These are phyloP conservation scores for Drosophila sucinea DNA, from an alignment of 1,140 invertebrate genomes.

Conservation along the genomic window DNA sequence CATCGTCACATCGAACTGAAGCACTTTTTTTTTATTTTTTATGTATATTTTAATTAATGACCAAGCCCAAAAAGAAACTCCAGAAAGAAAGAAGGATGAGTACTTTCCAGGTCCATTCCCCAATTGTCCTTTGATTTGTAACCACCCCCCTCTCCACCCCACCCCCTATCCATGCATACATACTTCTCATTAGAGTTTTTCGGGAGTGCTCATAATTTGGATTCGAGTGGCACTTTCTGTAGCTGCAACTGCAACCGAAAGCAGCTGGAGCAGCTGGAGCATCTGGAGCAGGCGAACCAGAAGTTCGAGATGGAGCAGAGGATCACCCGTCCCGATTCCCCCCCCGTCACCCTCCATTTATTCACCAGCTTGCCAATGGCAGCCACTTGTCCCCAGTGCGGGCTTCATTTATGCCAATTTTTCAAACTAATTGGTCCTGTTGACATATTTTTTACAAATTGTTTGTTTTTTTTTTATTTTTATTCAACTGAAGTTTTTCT, in stretches of 20 bases:
- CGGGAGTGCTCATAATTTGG: slow-evolving; percentile 65
- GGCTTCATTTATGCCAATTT: slow-evolving; percentile 81
- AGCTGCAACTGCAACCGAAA: slow-evolving; percentile 45
- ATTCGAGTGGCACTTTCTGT: slow-evolving; percentile 71
- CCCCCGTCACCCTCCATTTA: not conserved
- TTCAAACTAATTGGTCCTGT: slow-evolving; percentile 80
- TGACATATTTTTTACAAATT: slow-evolving; percentile 62
- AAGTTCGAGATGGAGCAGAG: slow-evolving; percentile 4
- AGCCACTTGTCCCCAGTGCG: slow-evolving; percentile 36
- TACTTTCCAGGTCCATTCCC: slow-evolving; percentile 31
- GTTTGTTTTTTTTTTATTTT: slow-evolving; percentile 22
- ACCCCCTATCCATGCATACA: not conserved
- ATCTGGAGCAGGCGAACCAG: not conserved
- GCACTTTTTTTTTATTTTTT: slow-evolving; percentile 31
- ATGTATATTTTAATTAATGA: slow-evolving; percentile 75
- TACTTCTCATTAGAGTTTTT: slow-evolving; percentile 49
- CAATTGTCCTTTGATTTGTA: slow-evolving; percentile 46
- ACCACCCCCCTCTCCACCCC: not conserved
- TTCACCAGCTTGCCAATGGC: not conserved
- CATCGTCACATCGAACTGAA: slow-evolving; percentile 37
- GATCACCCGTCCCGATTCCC: not conserved
- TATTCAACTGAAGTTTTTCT: slow-evolving; percentile 48
- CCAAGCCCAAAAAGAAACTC: slow-evolving; percentile 15
- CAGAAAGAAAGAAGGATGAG: not conserved
- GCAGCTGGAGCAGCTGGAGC: not conserved